These are phyloP conservation scores for Eriocheir sinensis DNA, from an alignment of 1,140 invertebrate species.

Conservation along the genomic window DNA sequence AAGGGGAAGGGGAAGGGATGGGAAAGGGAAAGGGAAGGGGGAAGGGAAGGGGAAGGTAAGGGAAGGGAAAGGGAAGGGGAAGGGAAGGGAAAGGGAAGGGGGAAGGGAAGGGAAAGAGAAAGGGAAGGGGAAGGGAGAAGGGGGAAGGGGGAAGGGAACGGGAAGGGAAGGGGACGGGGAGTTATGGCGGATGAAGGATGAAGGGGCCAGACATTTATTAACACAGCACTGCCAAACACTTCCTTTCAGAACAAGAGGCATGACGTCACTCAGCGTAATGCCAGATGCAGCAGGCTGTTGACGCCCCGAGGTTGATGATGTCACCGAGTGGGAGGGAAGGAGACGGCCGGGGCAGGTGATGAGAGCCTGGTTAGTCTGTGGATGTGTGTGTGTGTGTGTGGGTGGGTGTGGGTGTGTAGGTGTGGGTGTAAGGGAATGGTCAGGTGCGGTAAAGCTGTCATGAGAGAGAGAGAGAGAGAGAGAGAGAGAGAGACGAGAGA, in stretches of 20 bases:
- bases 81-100: background rate
- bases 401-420: constrained; percentile 32
- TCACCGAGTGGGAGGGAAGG: background rate
- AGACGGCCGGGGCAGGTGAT: no score
- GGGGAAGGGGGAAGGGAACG: background rate
- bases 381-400: constrained; percentile 59
- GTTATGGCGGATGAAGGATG: background rate
- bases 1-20: no score
- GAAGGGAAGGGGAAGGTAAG: background rate
- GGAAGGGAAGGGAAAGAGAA: background rate
- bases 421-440: background rate
- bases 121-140: background rate
- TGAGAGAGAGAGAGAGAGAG: background rate
- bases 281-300: background rate
- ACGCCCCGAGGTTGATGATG: background rate
- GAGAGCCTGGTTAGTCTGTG: background rate
- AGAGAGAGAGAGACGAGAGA: background rate
- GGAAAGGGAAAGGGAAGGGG: background rate
- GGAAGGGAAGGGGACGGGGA: background rate
- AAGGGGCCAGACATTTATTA: no score
- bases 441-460: background rate
- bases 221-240: no score
- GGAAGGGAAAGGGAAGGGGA: background rate
- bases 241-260: no score
- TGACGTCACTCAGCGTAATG: background rate